These are phyloP conservation scores for Stictonetta naevosa DNA, from an alignment of 2,113 vertebrate species.

Conservation along the genomic window DNA sequence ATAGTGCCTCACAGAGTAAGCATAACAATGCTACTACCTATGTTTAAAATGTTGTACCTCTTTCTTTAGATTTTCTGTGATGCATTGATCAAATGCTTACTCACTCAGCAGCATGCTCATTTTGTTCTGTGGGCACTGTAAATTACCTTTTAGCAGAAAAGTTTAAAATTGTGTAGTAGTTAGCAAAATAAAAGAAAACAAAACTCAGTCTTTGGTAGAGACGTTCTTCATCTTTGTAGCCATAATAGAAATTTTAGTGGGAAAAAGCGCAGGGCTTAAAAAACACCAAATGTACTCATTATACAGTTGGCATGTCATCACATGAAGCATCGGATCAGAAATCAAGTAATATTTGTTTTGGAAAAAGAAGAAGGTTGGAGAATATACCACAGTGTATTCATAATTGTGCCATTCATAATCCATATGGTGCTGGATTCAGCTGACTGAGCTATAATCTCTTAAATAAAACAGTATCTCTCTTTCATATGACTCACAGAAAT, in stretches of 20 bases:
- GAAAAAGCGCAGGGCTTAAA: not conserved
- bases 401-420: not conserved
- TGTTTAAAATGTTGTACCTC: not conserved
- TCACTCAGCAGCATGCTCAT: not conserved
- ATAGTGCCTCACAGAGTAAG: not conserved
- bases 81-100: not conserved
- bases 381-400: not conserved
- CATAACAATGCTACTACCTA: not conserved
- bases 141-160: constrained; percentile 26
- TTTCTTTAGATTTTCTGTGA: not conserved
- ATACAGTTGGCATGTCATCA: not conserved
- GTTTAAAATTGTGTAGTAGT: not conserved
- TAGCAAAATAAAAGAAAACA: not conserved
- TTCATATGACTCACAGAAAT: not conserved
- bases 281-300: not conserved
- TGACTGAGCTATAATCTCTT: not conserved
- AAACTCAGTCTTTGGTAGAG: not conserved
- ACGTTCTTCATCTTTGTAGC: not conserved
- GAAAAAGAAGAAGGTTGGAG: not conserved
- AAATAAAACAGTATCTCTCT: not conserved
- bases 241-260: not conserved
- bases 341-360: constrained; percentile 42
- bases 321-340: not conserved
- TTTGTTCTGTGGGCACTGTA: not conserved
- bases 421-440: not conserved